Evolutionary conservation across 2,113 vertebrate genomes (phyloP).

Genomic region (Agelaius tricolor): DNA sequence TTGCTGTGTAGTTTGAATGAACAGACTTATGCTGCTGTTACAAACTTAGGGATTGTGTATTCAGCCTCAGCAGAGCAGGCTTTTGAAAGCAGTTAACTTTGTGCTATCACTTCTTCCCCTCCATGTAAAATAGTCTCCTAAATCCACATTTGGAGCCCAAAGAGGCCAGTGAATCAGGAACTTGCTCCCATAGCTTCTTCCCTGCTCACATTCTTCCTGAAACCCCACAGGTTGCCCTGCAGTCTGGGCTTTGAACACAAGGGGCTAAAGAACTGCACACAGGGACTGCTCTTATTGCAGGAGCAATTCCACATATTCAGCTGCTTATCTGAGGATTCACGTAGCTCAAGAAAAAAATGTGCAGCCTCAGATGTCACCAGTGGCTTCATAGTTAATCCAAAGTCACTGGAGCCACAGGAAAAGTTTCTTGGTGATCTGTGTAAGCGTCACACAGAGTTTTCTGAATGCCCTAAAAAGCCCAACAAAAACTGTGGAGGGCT

Average conservation of each 20-base stretch:
- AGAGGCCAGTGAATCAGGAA: not conserved
- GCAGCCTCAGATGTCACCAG: not conserved
- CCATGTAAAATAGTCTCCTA: not conserved
- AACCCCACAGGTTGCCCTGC: not conserved
- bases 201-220: not conserved
- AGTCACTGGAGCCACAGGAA: not conserved
- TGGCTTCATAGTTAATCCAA: not conserved
- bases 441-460: not conserved
- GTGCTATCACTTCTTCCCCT: not conserved
- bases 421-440: not conserved
- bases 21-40: fast-evolving
- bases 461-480: not conserved
- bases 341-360: not conserved
- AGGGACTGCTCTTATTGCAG: not conserved
- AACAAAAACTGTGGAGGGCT: not conserved
- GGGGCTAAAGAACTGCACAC: not conserved
- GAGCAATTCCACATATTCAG: not conserved
- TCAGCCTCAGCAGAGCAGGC: not conserved
- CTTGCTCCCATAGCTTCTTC: not conserved
- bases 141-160: not conserved
- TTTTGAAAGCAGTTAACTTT: not conserved
- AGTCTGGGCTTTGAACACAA: not conserved
- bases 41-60: not conserved
- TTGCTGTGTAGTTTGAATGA: not conserved
- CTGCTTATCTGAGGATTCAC: not conserved